Conservation (phyloP, 2,888 invertebrate species). For the Cosmopolites sordidus region DNA sequence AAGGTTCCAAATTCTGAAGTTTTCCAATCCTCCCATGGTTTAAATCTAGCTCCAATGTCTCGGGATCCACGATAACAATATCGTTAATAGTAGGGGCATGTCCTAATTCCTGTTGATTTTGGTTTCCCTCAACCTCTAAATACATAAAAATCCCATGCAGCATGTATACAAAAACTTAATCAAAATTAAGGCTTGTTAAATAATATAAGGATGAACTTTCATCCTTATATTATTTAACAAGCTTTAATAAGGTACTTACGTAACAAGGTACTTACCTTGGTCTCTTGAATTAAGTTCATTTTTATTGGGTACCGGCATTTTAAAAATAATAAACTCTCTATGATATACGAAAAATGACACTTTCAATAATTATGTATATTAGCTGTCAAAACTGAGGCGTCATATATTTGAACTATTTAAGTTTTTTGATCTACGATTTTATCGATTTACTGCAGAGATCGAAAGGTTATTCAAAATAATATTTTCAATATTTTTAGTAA, state of each 20-base stretch:
- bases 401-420: too few species aligned
- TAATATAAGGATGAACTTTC: neutral
- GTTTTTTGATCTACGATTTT: too few species aligned
- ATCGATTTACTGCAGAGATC: too few species aligned
- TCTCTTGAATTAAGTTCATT: neutral
- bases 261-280: slow-evolving; percentile 6
- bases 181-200: neutral
- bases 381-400: too few species aligned
- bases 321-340: too few species aligned
- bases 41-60: slow-evolving; percentile 73
- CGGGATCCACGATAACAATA: slow-evolving; percentile 62
- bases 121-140: neutral
- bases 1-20: slow-evolving; percentile 76
- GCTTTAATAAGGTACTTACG: neutral
- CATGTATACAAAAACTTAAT: neutral
- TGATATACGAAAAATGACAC: too few species aligned
- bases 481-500: too few species aligned
- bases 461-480: too few species aligned
- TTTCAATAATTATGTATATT: too few species aligned
- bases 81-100: slow-evolving; percentile 51
- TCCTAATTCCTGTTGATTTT: neutral
- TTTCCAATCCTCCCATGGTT: slow-evolving; percentile 85
- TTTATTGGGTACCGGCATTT: slow-evolving; percentile 20
- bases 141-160: too few species aligned
- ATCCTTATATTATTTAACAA: neutral